Base-by-base conservation (phyloP, 2,888 invertebrate species). In the Malacosoma neustria region DNA sequence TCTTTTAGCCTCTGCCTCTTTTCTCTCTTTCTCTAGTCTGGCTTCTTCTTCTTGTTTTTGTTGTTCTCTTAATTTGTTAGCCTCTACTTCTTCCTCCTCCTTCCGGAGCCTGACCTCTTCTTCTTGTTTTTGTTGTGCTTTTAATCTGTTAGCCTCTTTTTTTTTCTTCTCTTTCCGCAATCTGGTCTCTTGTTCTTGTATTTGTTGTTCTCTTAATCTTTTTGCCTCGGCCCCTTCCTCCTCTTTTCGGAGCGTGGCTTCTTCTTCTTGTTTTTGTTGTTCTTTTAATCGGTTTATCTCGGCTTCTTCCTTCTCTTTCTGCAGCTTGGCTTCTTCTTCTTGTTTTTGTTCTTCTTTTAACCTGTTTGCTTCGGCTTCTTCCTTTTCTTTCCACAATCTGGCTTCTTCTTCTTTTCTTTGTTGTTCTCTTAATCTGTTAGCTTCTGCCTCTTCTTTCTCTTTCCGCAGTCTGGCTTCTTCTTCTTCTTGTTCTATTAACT, bases 351-450 rank as follows among this genome's bases (percentile, higher is more conserved):
- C 7, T 15, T 15, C 2, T 7, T 1, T 15, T 15, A 15, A 2
- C 7, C 7, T 7, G 4, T 15, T 15, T 15, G 4, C 2, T 15
- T 15, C n/a, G n/a, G n/a, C 39, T 1, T 45, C 33, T 33, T 36
- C 14, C 11, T 13, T 11, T n/a, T 43, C 33, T 29, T 42, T 1
- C 39, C 33, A 1, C 33, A 31, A 11, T 22, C 31, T n/a, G n/a
- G n/a, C n/a, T 1, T 39, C 38, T 13, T 37, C 35, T 4, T 39
- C 29, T 4, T 40, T 34, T 5, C 15, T 14, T 14, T 33, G 35
- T 37, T 49, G 38, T 4, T 45, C 42, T 39, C 43, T n/a, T 49
- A 12, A 40, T 13, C 4, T 39, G 3, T 34, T 34, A 30, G 1
- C 29, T 12, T 38, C 34, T 29, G 40, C 7, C 11, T 1, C 15